Evolutionary conservation across 2,888 invertebrate species (phyloP), one percentile per base, ranked within the genome.

Genomic region (Herminia tarsipennalis): DNA sequence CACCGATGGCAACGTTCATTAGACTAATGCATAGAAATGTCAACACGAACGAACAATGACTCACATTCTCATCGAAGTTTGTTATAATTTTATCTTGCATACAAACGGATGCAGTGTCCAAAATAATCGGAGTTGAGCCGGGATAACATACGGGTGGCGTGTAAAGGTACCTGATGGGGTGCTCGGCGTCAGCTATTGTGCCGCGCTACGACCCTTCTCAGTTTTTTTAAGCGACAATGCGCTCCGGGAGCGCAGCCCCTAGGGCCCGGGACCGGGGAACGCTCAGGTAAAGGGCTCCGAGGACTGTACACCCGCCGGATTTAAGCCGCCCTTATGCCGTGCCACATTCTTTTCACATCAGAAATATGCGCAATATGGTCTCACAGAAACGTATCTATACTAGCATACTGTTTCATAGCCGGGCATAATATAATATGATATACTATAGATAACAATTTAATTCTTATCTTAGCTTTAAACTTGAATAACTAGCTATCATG

Each of bases 221-320:
- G 72, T 88, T 90, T 90, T 89, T 90, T 89, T 84, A 71, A 73
- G 70, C 66, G 66, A 84, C 86, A 84, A 84, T 82, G 73, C 78
- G 80, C 75, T 75, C 75, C 76, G 77, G 79, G 78, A 71, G 77
- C 72, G 76, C 81, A 76, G 78, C 82, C 86, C 86, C 76, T 76
- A 69, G 73, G 75, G 69, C 63, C 61, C 38, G 30, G 34, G 36
- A 32, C 13, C 34, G 39, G 24, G 34, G 45, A 9, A 56, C 56
- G 71, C 69, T 78, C 90, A 89, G 89, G 89, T 89, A 90, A 59
- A 73, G 82, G 82, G 83, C 75, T 70, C 69, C 64, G 56, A 55
- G 58, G 24, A 28, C 13, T 33, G 67, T 67, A 62, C 74, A 59
- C 70, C 78, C 75, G 70, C 67, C 74, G 78, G 81, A 82, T 86